Conservation (phyloP, 2,888 invertebrate genomes). For the Idaea dimidiata region DNA sequence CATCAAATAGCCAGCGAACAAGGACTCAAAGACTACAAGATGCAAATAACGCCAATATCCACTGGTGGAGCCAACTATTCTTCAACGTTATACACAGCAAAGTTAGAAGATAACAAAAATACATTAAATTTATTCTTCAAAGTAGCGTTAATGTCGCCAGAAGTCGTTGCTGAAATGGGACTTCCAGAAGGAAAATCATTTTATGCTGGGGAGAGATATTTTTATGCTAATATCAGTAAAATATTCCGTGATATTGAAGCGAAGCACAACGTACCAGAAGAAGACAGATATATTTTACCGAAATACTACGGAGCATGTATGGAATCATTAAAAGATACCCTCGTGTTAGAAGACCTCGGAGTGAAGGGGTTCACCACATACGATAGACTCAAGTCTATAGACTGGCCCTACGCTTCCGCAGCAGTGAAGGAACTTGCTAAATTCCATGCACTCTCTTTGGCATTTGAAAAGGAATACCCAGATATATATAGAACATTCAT, state of each 20-base stretch:
- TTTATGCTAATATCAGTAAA: conserved; percentile 19
- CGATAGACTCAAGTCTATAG: conserved; percentile 31
- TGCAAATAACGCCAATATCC: conserved; percentile 15
- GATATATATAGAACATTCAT: not conserved
- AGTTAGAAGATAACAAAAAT: conserved; percentile 9
- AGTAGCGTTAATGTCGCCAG: conserved; percentile 12
- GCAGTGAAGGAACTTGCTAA: conserved; percentile 32
- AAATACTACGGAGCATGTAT: conserved; percentile 25
- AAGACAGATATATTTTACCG: conserved; percentile 20
- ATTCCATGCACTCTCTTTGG: conserved; percentile 9
- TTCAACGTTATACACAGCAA: conserved; percentile 22
- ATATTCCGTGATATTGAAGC: conserved; percentile 20
- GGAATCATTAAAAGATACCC: conserved; percentile 19
- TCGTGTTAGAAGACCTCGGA: conserved; percentile 27
- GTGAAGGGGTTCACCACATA: conserved; percentile 28
- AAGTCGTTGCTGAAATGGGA: conserved; percentile 12
- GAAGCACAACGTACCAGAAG: conserved; percentile 16
- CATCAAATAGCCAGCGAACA: conserved; percentile 15
- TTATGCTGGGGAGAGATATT: conserved; percentile 20
- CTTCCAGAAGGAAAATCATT: not conserved
- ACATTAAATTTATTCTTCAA: conserved; percentile 12
- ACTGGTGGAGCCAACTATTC: conserved; percentile 23
- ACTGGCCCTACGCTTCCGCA: conserved; percentile 33
- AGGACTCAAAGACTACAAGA: conserved; percentile 10
- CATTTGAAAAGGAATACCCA: conserved; percentile 3